A percentile compares a stretch with the other conserved stretches of the same genome.
phyloP scores from a whole-genome alignment of 2,113 vertebrate genomes.

The Galeopterus variegatus region DNA sequence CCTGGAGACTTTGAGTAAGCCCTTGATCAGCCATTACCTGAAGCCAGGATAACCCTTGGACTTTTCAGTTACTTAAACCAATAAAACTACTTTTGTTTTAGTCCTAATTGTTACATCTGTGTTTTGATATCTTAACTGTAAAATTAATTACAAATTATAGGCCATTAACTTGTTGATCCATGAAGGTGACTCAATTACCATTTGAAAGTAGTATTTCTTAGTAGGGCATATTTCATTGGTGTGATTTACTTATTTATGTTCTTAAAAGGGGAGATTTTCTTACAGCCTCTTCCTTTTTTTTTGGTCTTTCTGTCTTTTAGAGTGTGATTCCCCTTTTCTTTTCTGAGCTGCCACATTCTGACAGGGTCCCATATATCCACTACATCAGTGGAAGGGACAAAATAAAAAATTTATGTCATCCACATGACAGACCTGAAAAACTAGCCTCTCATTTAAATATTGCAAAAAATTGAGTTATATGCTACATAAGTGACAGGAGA shows the following conservation, averaged over 20 bases:
- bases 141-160: slow-evolving; percentile 48
- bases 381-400: slow-evolving; percentile 69
- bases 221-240: background rate
- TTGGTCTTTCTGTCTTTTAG: slow-evolving; percentile 61
- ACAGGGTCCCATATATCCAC: slow-evolving; percentile 62
- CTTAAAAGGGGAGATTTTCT: slow-evolving; percentile 56
- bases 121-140: background rate
- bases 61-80: slow-evolving; percentile 30
- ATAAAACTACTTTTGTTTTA: background rate
- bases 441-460: slow-evolving; percentile 82
- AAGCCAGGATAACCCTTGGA: background rate
- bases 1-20: background rate
- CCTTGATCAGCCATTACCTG: background rate
- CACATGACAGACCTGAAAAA: slow-evolving; percentile 78
- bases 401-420: slow-evolving; percentile 78
- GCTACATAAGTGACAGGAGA: slow-evolving; percentile 77
- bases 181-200: slow-evolving; percentile 18
- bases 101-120: slow-evolving; percentile 10
- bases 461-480: slow-evolving; percentile 80
- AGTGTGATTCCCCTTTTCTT: slow-evolving; percentile 63
- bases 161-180: background rate
- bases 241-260: slow-evolving; percentile 44
- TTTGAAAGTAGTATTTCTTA: slow-evolving; percentile 3
- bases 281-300: slow-evolving; percentile 67
- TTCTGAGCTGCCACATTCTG: slow-evolving; percentile 72